Evolutionary conservation across 2,888 invertebrate genomes (phyloP), one percentile per base, ranked within the genome.

Genomic region (Heliconius hortense): DNA sequence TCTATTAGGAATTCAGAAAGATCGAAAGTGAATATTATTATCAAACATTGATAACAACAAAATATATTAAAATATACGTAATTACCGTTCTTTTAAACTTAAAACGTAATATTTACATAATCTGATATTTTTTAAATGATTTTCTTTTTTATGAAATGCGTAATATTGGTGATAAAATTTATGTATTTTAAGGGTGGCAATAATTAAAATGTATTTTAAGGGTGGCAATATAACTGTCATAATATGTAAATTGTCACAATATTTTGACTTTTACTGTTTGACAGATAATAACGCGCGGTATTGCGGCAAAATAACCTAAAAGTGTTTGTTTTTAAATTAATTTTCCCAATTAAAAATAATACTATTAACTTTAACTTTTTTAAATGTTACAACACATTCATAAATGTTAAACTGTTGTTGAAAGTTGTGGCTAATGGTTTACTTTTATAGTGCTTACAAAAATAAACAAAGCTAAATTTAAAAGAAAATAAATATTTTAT

Each of bases 301-400:
- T 63, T 75, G 59, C 68, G 67, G 67, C 69, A 68, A 72, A 71
- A 68, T 79, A 80, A 79, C 80, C 79, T 79, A 39, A 76, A 74
- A 76, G 15, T 72, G 13, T 66, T 56, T 63, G 70, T 60, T 71
- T 71, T 76, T 56, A 43, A 4, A 39, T 4, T 31, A 21, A 48
- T 48, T 66, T 26, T 48, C 24, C 4, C 48, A 71, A 28, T 60
- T 35, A 66, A 15, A 56, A 8, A 21, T 21, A 43, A 39, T 59
- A 64, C 13, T 69, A 53, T 56, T 35, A 31, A 7, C 18, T 21
- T n/a, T 31, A 15, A 56, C 4, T 15, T 69, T 56, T 35, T 53
- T 8, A 56, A n/a, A n/a, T n/a, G n/a, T n/a, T n/a, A n/a, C n/a
- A n/a, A n/a, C n/a, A n/a, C n/a, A n/a, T n/a, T n/a, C n/a, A n/a